phyloP scores from a whole-genome alignment of 2,797 vertebrate species.

The Sebastes kiyomatsui region DNA sequence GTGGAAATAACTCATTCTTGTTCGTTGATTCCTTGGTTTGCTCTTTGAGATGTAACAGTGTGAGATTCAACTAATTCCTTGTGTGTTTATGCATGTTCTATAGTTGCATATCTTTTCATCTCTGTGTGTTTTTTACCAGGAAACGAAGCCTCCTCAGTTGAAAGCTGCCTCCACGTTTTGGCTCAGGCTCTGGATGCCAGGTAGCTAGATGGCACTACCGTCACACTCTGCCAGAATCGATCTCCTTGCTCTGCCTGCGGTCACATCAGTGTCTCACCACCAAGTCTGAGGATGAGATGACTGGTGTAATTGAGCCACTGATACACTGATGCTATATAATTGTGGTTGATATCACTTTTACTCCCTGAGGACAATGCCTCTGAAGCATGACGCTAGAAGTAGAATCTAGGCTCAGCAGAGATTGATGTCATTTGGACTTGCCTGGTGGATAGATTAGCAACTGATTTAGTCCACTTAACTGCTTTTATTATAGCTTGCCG shows the following conservation, averaged over 20 bases:
- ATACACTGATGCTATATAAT: constrained; percentile 60
- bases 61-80: not conserved
- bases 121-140: constrained; percentile 75
- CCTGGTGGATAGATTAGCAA: constrained; percentile 20
- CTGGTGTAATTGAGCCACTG: constrained; percentile 60
- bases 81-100: not conserved
- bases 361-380: constrained; percentile 37
- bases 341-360: constrained; percentile 54
- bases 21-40: not conserved
- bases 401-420: constrained; percentile 24
- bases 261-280: constrained; percentile 49
- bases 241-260: constrained; percentile 34
- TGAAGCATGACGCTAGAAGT: constrained; percentile 33
- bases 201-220: constrained; percentile 80
- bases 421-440: constrained; percentile 32
- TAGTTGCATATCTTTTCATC: not conserved
- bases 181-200: constrained; percentile 93
- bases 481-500: not conserved
- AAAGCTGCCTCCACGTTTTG: constrained; percentile 91
- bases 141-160: constrained; percentile 87
- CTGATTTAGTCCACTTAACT: constrained; percentile 22
- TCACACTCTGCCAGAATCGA: constrained; percentile 35
- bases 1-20: constrained; percentile 6
- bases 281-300: constrained; percentile 54
- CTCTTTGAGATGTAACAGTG: not conserved